Conservation (phyloP, 2,113 vertebrate species). For the Butastur rufipennis region DNA sequence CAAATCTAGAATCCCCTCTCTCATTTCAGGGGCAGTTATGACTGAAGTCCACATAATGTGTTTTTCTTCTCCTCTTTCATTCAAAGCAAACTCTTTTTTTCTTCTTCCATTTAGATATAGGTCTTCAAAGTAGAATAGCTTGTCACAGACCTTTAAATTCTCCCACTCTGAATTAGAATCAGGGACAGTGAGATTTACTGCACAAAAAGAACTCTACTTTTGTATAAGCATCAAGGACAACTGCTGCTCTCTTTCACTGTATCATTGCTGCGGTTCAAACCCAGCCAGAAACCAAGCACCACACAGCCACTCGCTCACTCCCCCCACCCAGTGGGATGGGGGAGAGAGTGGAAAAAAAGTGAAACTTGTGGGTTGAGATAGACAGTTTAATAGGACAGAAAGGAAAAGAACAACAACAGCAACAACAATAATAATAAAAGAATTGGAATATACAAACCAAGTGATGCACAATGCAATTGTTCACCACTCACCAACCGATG, state of each 20-base stretch:
- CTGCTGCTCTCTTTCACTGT: background rate
- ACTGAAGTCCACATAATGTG: background rate
- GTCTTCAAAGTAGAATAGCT: background rate
- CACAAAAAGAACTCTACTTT: background rate
- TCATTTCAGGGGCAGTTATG: background rate
- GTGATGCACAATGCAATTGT: no score
- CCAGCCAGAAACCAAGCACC: no score
- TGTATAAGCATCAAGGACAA: background rate
- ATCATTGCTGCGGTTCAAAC: background rate
- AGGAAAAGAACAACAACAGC: no score
- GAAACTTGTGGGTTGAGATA: no score
- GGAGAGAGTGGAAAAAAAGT: no score
- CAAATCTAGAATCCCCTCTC: background rate
- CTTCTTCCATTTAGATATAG: background rate
- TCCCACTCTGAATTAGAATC: background rate
- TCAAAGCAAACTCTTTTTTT: background rate
- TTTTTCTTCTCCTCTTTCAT: background rate
- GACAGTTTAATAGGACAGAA: no score
- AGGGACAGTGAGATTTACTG: background rate
- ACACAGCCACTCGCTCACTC: no score
- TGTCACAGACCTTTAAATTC: background rate
- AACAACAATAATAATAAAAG: no score
- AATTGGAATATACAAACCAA: no score
- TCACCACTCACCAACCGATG: no score
- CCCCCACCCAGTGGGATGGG: no score